These are phyloP conservation scores for Rostratula benghalensis DNA, from an alignment of 2,113 vertebrate species.

Conservation along the genomic window DNA sequence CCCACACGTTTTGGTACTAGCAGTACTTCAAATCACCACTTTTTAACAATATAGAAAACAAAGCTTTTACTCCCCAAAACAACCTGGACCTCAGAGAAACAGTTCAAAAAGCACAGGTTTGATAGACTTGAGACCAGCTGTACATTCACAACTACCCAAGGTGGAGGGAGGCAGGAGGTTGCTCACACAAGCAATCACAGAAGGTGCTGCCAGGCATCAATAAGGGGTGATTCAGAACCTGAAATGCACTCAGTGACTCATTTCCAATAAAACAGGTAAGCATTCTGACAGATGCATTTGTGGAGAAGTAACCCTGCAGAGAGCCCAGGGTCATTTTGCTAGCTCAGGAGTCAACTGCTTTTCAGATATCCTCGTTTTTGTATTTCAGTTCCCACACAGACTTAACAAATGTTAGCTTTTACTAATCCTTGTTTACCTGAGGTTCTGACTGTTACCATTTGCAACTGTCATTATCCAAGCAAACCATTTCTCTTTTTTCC, in stretches of 20 bases:
- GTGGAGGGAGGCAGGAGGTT: neutral
- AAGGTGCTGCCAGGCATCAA: neutral
- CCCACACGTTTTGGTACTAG: neutral
- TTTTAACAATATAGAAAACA: neutral
- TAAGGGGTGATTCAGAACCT: neutral
- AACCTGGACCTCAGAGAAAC: neutral
- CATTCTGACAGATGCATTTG: neutral
- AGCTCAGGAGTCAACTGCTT: neutral
- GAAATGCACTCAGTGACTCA: neutral
- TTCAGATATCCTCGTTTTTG: neutral
- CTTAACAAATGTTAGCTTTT: neutral
- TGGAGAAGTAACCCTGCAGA: neutral
- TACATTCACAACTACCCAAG: neutral
- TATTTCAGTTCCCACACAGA: neutral
- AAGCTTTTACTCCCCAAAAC: neutral
- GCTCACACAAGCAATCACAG: neutral
- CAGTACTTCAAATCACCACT: neutral
- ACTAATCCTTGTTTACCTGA: neutral
- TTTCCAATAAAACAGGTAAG: neutral
- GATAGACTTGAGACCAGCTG: neutral
- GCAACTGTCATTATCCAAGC: neutral
- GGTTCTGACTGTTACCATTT: neutral
- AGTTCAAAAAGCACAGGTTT: neutral
- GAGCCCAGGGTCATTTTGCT: neutral
- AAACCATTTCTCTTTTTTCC: neutral